A percentile compares a stretch with the other conserved stretches of the same genome.
Conservation (phyloP, 2,888 invertebrate species). For the Zaprionus bogoriensis region DNA sequence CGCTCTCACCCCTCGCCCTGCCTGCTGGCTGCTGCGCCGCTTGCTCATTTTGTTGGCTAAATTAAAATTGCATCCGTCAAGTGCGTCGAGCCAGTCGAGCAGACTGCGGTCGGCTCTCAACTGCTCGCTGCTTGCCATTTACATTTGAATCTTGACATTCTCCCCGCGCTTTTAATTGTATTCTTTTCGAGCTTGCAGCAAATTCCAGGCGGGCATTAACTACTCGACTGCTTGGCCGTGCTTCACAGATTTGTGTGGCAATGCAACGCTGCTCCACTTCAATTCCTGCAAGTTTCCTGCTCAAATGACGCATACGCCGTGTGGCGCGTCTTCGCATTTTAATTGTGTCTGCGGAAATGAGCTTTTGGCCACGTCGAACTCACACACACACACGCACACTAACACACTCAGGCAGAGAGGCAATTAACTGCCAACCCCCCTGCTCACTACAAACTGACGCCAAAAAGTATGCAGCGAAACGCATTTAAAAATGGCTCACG, state of each 20-base stretch:
- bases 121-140: slow-evolving; percentile 22
- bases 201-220: neutral
- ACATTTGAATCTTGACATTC: neutral
- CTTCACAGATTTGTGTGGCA: neutral
- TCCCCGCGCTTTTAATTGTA: neutral
- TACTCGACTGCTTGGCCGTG: neutral
- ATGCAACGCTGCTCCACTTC: neutral
- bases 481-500: slow-evolving; percentile 39
- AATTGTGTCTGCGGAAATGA: slow-evolving; percentile 70
- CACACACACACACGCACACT: neutral
- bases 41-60: slow-evolving; percentile 61
- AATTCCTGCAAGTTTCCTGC: too few species aligned
- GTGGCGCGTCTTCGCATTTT: slow-evolving; percentile 59
- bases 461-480: slow-evolving; percentile 33
- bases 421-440: slow-evolving; percentile 40
- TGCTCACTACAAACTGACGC: neutral
- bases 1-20: neutral
- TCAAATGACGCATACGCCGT: slow-evolving; percentile 27
- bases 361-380: slow-evolving; percentile 54
- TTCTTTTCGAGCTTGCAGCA: neutral
- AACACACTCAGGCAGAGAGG: slow-evolving; percentile 10
- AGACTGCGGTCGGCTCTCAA: slow-evolving; percentile 4
- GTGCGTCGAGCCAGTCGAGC: slow-evolving; percentile 16
- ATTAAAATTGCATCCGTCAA: slow-evolving; percentile 73
- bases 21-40: neutral